Conservation (phyloP, 2,888 invertebrate genomes). For the Dioctria rufipes region DNA sequence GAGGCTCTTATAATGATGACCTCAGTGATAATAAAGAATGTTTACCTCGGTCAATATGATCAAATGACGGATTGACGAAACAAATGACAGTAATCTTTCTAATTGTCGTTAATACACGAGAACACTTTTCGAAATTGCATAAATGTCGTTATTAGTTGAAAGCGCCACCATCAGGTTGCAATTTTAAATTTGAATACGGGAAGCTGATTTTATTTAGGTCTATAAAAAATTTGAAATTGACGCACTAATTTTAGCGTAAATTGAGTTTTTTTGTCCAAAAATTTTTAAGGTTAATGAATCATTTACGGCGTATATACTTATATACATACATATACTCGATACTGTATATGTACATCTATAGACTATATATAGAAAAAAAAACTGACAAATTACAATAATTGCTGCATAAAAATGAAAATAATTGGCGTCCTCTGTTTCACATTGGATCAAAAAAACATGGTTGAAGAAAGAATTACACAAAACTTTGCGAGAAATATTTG, state of each 20-base stretch:
- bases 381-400: constrained; percentile 37
- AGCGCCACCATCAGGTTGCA: not conserved
- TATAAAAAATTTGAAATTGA: constrained; percentile 18
- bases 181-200: constrained; percentile 26
- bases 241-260: constrained; percentile 16
- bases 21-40: not conserved
- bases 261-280: constrained; percentile 23
- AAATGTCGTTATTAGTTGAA: not conserved
- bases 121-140: not conserved
- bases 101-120: not conserved
- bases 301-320: not conserved
- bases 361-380: constrained; percentile 3
- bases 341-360: not conserved
- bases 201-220: not conserved
- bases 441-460: not conserved
- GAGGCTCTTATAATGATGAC: constrained; percentile 27
- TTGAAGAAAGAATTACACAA: constrained; percentile 2
- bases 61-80: not conserved
- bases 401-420: constrained; percentile 32
- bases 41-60: not conserved
- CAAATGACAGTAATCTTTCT: too few species aligned
- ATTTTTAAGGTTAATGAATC: constrained; percentile 28
- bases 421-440: constrained; percentile 51
- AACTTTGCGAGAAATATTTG: constrained; percentile 7
- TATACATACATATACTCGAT: not conserved